phyloP scores from a whole-genome alignment of 2,888 invertebrate species.

The Bembecia ichneumoniformis region DNA sequence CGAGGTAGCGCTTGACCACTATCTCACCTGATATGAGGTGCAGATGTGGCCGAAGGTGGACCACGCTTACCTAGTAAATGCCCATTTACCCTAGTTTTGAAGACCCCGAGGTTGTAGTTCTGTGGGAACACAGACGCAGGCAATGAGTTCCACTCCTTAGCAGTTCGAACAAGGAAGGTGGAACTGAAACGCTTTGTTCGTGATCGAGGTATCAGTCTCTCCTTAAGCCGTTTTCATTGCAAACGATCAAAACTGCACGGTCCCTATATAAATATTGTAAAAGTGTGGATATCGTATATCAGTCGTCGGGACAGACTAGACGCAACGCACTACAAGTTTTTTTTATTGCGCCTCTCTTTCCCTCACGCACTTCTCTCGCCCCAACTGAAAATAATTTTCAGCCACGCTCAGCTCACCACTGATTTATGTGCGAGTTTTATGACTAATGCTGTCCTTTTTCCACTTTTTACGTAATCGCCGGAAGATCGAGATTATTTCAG shows the following conservation, averaged over 20 bases:
- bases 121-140: no score
- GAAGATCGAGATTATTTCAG: background rate
- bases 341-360: constrained; percentile 1
- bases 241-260: constrained; percentile 1
- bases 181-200: no score
- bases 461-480: constrained; percentile 7
- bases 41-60: no score
- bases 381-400: constrained; percentile 6
- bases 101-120: no score
- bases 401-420: background rate
- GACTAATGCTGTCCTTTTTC: constrained; percentile 5
- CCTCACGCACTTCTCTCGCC: constrained; percentile 3
- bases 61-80: no score
- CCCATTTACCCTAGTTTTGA: no score
- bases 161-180: no score
- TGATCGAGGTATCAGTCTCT: no score
- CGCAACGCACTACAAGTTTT: constrained; percentile 4
- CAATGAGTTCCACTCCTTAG: no score
- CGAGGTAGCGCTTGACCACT: no score
- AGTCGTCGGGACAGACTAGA: constrained; percentile 6
- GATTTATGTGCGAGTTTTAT: constrained; percentile 1
- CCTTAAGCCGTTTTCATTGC: no score
- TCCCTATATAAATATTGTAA: constrained; percentile 5
- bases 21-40: no score
- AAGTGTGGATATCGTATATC: constrained; percentile 10